Evolutionary conservation across 2,113 vertebrate genomes (phyloP).

Genomic region (Etia nguti): DNA sequence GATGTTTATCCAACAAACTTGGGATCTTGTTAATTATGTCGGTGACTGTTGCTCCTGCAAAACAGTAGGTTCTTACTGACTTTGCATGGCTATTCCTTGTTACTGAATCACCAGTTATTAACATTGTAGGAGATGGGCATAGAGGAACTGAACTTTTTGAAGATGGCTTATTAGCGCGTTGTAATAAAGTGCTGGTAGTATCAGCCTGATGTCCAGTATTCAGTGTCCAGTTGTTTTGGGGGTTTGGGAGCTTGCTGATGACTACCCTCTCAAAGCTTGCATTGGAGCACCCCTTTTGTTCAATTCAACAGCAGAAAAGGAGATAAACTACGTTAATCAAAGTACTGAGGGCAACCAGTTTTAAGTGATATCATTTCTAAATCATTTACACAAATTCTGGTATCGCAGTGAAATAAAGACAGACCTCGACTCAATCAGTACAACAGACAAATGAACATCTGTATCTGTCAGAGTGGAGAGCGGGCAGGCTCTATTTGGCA

Average conservation of each 20-base stretch:
- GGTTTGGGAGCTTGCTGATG: not conserved
- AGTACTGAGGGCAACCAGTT: not conserved
- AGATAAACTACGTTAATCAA: not conserved
- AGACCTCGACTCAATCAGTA: constrained; percentile 20
- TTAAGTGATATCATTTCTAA: not conserved
- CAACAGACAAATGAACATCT: constrained; percentile 46
- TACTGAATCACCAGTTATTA: not conserved
- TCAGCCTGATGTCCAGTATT: not conserved
- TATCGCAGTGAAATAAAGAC: not conserved
- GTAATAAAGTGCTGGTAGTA: not conserved
- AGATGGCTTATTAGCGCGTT: not conserved
- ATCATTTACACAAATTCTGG: not conserved
- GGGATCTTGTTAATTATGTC: not conserved
- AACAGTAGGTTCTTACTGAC: not conserved
- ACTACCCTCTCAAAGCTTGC: not conserved
- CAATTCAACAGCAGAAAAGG: not conserved
- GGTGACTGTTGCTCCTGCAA: not conserved
- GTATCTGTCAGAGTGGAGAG: constrained; percentile 27
- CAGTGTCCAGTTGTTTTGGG: not conserved
- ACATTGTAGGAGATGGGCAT: not conserved
- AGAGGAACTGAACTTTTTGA: not conserved
- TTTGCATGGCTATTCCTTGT: not conserved
- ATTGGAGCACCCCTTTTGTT: not conserved
- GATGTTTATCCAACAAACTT: not conserved
- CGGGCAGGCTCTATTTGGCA: not conserved